Evolutionary conservation across 1,140 invertebrate genomes (phyloP).

Genomic region (Temnothorax nylanderi): DNA sequence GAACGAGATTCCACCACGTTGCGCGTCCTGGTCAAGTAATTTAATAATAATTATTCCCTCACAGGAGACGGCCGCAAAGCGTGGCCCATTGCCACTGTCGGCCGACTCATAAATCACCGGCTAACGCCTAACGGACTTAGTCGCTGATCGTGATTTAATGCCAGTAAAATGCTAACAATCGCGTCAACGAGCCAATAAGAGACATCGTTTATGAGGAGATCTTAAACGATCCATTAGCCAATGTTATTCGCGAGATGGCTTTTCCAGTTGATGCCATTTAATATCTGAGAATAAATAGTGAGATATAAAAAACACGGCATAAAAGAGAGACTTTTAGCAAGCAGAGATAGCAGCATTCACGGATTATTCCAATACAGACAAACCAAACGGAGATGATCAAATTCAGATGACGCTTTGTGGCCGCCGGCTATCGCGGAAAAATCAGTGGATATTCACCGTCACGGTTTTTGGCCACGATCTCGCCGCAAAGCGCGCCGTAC

Average conservation of each 20-base stretch:
- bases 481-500: neutral
- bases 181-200: neutral
- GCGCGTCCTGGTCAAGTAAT: slow-evolving; percentile 68
- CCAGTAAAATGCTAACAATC: slow-evolving; percentile 36
- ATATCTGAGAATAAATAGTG: neutral
- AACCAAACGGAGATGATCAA: slow-evolving; percentile 1
- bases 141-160: slow-evolving; percentile 63
- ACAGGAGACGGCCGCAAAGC: slow-evolving; percentile 29
- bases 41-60: slow-evolving; percentile 74
- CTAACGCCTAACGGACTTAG: slow-evolving; percentile 38
- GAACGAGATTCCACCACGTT: slow-evolving; percentile 65
- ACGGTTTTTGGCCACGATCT: slow-evolving; percentile 3
- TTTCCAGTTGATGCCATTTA: neutral
- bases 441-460: slow-evolving; percentile 14
- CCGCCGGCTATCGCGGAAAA: neutral
- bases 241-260: neutral
- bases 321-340: neutral
- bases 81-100: slow-evolving; percentile 57
- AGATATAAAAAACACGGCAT: neutral
- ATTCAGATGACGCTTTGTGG: slow-evolving; percentile 12
- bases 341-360: neutral
- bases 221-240: neutral
- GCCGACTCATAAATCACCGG: slow-evolving; percentile 66
- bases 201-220: neutral
- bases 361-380: neutral